These are phyloP conservation scores for Drosophila repletoides DNA, from an alignment of 1,140 invertebrate species.

Conservation along the genomic window DNA sequence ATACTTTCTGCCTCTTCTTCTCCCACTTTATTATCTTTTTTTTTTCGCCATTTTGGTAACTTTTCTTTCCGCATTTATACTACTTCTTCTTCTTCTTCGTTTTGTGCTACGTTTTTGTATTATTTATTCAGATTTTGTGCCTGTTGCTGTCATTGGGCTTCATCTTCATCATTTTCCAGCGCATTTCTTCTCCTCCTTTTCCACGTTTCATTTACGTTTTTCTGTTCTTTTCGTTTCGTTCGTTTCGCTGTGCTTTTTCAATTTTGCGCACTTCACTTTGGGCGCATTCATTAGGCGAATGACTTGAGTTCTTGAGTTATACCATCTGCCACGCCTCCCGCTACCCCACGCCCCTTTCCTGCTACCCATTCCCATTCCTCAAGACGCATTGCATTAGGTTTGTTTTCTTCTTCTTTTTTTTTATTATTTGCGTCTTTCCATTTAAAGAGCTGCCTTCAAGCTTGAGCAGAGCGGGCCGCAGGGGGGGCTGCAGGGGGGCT, in stretches of 20 bases:
- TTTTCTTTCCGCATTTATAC: conserved; percentile 23
- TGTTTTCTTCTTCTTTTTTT: too few species aligned
- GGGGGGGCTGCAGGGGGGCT: not conserved
- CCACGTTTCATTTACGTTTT: not conserved
- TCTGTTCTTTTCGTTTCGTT: too few species aligned
- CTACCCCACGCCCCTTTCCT: not conserved
- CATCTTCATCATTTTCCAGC: conserved; percentile 23
- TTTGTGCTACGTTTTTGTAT: conserved; percentile 28
- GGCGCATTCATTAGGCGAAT: conserved; percentile 74
- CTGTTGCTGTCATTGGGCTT: conserved; percentile 67
- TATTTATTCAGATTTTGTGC: conserved; percentile 75
- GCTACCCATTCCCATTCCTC: too few species aligned
- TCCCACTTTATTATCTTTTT: not conserved
- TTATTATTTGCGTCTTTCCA: conserved; percentile 22
- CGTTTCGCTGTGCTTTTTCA: conserved; percentile 41
- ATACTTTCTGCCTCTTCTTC: conserved; percentile 47
- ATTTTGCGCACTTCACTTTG: conserved; percentile 50
- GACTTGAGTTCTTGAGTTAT: conserved; percentile 64
- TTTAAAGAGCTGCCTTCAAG: conserved; percentile 23
- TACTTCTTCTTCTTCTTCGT: not conserved
- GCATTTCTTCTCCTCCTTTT: not conserved
- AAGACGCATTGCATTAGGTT: conserved; percentile 30
- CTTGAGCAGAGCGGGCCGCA: not conserved
- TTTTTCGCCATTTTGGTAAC: conserved; percentile 10
- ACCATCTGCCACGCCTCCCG: conserved; percentile 46